Base-by-base conservation (phyloP, 2,113 vertebrate species). In the Triplophysa tibetana region DNA sequence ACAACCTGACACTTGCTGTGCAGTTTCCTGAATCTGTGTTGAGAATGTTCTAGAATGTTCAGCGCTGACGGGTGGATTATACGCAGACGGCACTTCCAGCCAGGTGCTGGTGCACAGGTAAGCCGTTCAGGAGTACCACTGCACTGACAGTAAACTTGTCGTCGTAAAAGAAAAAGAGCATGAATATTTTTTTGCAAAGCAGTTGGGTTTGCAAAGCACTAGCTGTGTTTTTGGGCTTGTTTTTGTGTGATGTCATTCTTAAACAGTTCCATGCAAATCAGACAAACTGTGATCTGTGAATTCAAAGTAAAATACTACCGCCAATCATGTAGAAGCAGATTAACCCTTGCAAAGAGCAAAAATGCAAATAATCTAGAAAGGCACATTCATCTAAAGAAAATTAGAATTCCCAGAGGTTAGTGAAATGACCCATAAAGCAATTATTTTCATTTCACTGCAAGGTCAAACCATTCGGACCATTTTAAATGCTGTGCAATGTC, bases 391-490 rank as follows among this genome's bases (percentile, higher is more conserved):
- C 33, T 38, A 38, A 7, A 38, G 33, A 7, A 38, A 38, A 38
- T 38, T 6, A 38, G 16, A 70, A 81, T 23, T 66, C 58, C 26
- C 62, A 61, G 24, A 62, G 19, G 61, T 61, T 38, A 78, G 67
- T 58, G 68, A 75, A 77, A 38, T 33, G 68, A 68, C 45, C 56
- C 68, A 5, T 70, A 45, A 48, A 61, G 75, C 67, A 61, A 77
- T 78, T 77, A 56, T 63, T 29, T 58, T 78, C 23, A 50, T 74
- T 70, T 60, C 50, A 64, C 13, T 1, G 33, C 68, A 82, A 82
- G 76, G 76, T 82, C 76, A 82, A 69, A 50, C n/a, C 38, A 54
- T 68, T 77, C 23, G 24, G 33, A 77, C 26, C 50, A 54, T 81
- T 70, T 81, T 23, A 75, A 41, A 52, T 4, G 4, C 60, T 45